These are phyloP conservation scores for Dicrurus megarhynchus DNA, from an alignment of 2,113 vertebrate genomes.

Conservation along the genomic window DNA sequence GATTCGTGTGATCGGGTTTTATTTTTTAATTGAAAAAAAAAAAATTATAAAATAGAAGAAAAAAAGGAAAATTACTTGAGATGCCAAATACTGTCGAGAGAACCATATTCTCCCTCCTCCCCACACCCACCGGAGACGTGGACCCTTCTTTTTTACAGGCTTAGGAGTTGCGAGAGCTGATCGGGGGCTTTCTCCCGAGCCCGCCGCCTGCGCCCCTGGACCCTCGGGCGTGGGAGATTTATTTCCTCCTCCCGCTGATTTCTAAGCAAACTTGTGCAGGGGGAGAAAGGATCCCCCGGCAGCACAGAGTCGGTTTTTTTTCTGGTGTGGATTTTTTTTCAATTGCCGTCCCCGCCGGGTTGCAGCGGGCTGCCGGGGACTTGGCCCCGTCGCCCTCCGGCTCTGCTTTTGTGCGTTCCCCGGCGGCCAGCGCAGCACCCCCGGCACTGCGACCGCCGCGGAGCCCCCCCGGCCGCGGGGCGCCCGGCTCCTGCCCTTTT, in stretches of 20 bases:
- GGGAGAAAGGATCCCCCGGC: neutral
- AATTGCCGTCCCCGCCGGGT: neutral
- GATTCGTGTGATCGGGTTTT: neutral
- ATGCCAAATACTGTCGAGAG: constrained; percentile 45
- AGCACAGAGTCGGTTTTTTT: neutral
- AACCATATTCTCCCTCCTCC: neutral
- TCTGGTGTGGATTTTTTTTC: neutral
- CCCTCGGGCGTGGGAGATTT: constrained; percentile 28
- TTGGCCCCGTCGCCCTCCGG: neutral
- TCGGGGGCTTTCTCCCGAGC: neutral
- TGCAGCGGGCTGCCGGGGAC: neutral
- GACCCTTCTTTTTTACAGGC: constrained; percentile 29
- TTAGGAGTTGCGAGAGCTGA: constrained; percentile 35
- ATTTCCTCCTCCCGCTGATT: constrained; percentile 12
- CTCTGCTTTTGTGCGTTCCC: neutral
- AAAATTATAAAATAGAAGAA: neutral
- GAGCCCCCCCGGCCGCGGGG: constrained; percentile 27
- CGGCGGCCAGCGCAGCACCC: neutral
- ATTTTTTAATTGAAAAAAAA: constrained; percentile 37
- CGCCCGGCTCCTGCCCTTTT: constrained; percentile 9
- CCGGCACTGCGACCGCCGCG: neutral
- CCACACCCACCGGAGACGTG: constrained; percentile 18
- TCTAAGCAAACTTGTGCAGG: constrained; percentile 28
- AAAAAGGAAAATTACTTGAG: constrained; percentile 52
- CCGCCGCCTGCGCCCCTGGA: constrained; percentile 14